phyloP scores from a whole-genome alignment of 2,888 invertebrate species.

The Colletes collaris region DNA sequence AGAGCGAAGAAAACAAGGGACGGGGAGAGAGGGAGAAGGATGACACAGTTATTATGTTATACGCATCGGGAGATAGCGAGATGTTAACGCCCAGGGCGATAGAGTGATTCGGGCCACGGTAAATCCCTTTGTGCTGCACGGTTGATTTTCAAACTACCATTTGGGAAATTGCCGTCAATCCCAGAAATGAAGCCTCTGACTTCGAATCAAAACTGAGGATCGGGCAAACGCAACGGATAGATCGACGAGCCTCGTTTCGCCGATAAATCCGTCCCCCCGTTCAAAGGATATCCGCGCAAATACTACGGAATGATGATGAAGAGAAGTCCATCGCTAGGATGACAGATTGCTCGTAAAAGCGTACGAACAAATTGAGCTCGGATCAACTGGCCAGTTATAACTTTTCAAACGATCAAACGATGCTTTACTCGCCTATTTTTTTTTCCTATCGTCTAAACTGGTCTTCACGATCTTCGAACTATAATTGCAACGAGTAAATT shows the following conservation, averaged over 20 bases:
- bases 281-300: constrained; percentile 54
- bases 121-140: constrained; percentile 79
- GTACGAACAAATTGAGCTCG: constrained; percentile 14
- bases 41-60: constrained; percentile 79
- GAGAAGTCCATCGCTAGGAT: constrained; percentile 41
- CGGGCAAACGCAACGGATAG: neutral
- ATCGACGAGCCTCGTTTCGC: constrained; percentile 50
- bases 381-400: neutral
- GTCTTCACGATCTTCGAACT: too few relatives aligned
- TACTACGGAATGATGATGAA: constrained; percentile 44
- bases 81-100: constrained; percentile 77
- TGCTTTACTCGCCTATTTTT: too few relatives aligned
- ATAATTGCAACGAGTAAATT: too few relatives aligned
- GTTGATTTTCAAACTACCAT: constrained; percentile 78
- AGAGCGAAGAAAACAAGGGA: constrained; percentile 35
- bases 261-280: constrained; percentile 67
- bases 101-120: constrained; percentile 72
- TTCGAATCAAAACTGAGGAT: constrained; percentile 66
- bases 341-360: constrained; percentile 63
- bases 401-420: neutral
- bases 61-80: constrained; percentile 74
- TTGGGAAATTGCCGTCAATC: constrained; percentile 74
- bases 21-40: constrained; percentile 60
- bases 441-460: too few relatives aligned
- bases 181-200: constrained; percentile 79